Conservation (phyloP, 2,797 vertebrate species). For the Poecilia velifera region DNA sequence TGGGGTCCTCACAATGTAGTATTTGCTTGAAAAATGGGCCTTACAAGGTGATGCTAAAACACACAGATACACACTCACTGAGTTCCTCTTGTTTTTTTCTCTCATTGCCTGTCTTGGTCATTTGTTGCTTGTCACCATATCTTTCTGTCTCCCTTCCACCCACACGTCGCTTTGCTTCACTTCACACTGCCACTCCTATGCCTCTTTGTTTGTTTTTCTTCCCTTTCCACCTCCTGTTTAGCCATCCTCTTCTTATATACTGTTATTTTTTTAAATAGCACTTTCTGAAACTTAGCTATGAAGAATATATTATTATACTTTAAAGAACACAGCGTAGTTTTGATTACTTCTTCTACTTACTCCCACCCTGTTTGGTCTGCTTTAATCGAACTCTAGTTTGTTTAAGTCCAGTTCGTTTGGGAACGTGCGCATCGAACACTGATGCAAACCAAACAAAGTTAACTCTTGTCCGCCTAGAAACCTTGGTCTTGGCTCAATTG, state of each 20-base stretch:
- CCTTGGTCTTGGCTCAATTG: no score
- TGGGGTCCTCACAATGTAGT: not conserved
- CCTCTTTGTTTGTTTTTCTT: slow-evolving; percentile 51
- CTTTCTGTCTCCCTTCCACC: slow-evolving; percentile 53
- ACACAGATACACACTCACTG: slow-evolving; percentile 23
- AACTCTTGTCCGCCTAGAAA: no score
- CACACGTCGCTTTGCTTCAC: slow-evolving; percentile 28
- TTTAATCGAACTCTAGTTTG: no score
- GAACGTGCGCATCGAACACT: no score
- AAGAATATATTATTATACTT: not conserved
- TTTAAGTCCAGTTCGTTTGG: no score
- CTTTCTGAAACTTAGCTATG: slow-evolving; percentile 24
- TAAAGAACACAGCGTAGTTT: not conserved
- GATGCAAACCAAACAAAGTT: no score
- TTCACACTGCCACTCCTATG: slow-evolving; percentile 36
- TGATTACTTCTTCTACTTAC: not conserved
- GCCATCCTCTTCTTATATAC: not conserved
- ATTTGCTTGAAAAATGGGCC: not conserved
- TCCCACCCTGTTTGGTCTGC: no score
- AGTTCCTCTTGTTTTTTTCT: slow-evolving; percentile 38
- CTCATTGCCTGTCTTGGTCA: slow-evolving; percentile 52
- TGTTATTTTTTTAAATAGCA: slow-evolving; percentile 22
- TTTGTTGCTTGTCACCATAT: slow-evolving; percentile 63
- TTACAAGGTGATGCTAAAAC: not conserved
- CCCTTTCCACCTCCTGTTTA: slow-evolving; percentile 14